phyloP scores from a whole-genome alignment of 2,888 invertebrate species.

The Ypsolopha scabrella region DNA sequence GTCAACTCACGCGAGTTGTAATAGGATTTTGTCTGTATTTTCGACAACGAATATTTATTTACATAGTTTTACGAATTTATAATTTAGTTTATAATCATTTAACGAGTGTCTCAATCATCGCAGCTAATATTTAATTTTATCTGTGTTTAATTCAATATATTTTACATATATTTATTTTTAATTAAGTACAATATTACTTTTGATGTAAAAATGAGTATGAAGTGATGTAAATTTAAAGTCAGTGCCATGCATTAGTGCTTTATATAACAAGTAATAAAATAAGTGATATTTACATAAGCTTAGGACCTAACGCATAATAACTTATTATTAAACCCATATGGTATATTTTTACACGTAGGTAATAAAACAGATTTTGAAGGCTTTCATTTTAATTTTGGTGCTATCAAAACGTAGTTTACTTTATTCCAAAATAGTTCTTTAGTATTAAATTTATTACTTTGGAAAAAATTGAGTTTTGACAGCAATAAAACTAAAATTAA shows the following conservation, averaged over 20 bases:
- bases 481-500: no score
- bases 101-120: not conserved
- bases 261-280: constrained; percentile 19
- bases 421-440: no score
- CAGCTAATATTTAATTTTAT: not conserved
- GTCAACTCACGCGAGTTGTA: no score
- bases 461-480: no score
- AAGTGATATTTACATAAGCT: not conserved
- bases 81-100: not conserved
- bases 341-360: no score
- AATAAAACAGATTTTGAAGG: no score
- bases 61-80: not conserved
- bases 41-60: not conserved
- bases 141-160: not conserved
- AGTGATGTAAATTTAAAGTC: constrained; percentile 31
- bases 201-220: not conserved
- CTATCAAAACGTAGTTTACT: no score
- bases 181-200: not conserved
- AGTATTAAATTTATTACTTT: no score
- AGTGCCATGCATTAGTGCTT: constrained; percentile 58
- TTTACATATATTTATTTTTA: not conserved
- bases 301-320: not conserved
- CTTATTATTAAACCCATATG: constrained; percentile 1
- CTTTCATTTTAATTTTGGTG: no score
- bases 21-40: no score